Evolutionary conservation across 1,140 invertebrate species (phyloP), one percentile per base, ranked within the genome.

Genomic region (Notospermus geniculatus): DNA sequence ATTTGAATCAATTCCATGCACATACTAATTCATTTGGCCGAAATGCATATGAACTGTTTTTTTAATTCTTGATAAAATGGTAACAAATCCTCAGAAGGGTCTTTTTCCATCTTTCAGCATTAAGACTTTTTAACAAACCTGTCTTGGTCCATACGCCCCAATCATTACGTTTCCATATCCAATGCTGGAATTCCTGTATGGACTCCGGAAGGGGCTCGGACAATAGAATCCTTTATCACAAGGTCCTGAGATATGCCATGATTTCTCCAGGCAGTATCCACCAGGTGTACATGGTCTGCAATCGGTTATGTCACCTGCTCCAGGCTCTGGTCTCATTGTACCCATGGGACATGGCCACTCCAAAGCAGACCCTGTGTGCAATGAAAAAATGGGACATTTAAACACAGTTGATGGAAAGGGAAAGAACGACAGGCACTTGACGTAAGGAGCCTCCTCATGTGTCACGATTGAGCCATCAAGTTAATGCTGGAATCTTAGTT

Each of bases 161-260:
- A 79, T 78, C 32, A 36, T 36, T 15, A 36, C 4, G 32, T 36
- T 36, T 36, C 32, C 32, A 36, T 36, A 36, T 9, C 53, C 39
- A 13, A 71, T 30, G 22, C 71, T 71, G 4, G 57, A 27, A 11
- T 54, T 54, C 15, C 68, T 69, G 56, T 71, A 79, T 4, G 70
- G 65, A 64, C 76, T 79, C 1, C 62, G 50, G 25, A 79, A 63
- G 53, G 67, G 65, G 19, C 66, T 75, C 0, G 76, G 74, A 60
- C 77, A 79, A 57, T 79, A 79, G 65, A 68, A 79, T 17, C 77
- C 77, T 17, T 54, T 15, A 2, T 66, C 57, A 70, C 77, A 79
- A 2, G 22, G 41, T 1, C 76, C 77, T 0, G 71, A 69, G 19
- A 54, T 54, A 7, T 30, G 32, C 22, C 45, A 68, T 2, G 68